A percentile compares a stretch with the other conserved stretches of the same genome.
Conservation (phyloP, 2,113 vertebrate genomes). For the Megaleporinus macrocephalus region DNA sequence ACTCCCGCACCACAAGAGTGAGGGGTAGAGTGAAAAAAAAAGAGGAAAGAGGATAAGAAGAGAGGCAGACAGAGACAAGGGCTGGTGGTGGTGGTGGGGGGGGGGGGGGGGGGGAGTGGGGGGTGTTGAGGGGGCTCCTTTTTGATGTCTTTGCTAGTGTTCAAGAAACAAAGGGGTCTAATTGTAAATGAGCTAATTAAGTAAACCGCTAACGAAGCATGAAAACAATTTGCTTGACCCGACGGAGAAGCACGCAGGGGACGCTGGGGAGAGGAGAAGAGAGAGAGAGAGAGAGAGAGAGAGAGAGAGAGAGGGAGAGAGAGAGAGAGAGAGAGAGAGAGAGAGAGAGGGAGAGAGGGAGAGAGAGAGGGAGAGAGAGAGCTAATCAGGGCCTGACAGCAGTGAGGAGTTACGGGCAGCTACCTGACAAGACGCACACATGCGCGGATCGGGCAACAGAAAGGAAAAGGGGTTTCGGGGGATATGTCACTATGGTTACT, state of each 20-base stretch:
- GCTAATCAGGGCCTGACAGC: constrained; percentile 84
- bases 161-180: constrained; percentile 85
- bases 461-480: constrained; percentile 47
- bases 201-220: constrained; percentile 87
- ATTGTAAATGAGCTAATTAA: constrained; percentile 91
- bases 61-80: constrained; percentile 46
- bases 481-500: constrained; percentile 50
- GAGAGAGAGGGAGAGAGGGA: constrained; percentile 26
- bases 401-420: constrained; percentile 73
- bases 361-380: constrained; percentile 24
- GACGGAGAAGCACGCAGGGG: constrained; percentile 39
- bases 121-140: constrained; percentile 64
- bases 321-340: constrained; percentile 15
- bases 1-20: constrained; percentile 47
- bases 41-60: not conserved
- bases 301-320: constrained; percentile 32
- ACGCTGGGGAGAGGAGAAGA: constrained; percentile 10
- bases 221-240: constrained; percentile 90
- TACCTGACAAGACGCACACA: constrained; percentile 58
- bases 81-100: constrained; percentile 25
- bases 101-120: too few relatives aligned
- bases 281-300: constrained; percentile 21
- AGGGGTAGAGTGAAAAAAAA: constrained; percentile 50
- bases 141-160: constrained; percentile 89
- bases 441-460: constrained; percentile 30